Percentiles rank a stretch among this genome's conserved stretches.
phyloP scores from a whole-genome alignment of 1,140 invertebrate species.

The Neodiprion virginianus region DNA sequence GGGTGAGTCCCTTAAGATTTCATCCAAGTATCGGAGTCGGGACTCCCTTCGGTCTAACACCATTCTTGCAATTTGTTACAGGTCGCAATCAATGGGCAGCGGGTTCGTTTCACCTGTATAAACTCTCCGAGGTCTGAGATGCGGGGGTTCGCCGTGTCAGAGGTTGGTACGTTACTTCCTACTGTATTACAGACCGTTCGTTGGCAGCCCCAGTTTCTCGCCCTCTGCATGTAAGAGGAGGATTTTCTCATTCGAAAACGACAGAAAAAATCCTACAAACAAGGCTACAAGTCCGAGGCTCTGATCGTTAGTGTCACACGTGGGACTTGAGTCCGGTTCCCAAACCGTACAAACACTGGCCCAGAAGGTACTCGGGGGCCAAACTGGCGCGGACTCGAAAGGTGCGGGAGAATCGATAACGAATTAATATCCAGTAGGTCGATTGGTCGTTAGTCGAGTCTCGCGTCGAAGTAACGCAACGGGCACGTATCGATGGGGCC shows the following conservation, averaged over 20 bases:
- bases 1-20: conserved; percentile 66
- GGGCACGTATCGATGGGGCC: conserved; percentile 33
- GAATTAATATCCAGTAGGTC: conserved; percentile 57
- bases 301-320: too few relatives aligned
- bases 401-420: conserved; percentile 52
- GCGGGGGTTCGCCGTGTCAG: not conserved
- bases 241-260: too few relatives aligned
- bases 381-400: not conserved
- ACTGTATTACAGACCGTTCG: not conserved
- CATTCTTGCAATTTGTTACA: conserved; percentile 53
- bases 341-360: too few relatives aligned
- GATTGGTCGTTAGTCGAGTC: conserved; percentile 53
- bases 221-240: too few relatives aligned
- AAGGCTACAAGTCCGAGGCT: too few relatives aligned
- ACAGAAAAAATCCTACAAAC: too few relatives aligned
- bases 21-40: conserved; percentile 13
- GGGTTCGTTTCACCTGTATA: conserved; percentile 71
- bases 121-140: conserved; percentile 28
- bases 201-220: too few relatives aligned
- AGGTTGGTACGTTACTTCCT: not conserved
- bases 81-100: conserved; percentile 67
- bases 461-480: conserved; percentile 56
- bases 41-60: conserved; percentile 21
- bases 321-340: too few relatives aligned
- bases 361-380: too few relatives aligned